Evolutionary conservation across 2,113 vertebrate genomes (phyloP).

Genomic region (Grantiella picta): DNA sequence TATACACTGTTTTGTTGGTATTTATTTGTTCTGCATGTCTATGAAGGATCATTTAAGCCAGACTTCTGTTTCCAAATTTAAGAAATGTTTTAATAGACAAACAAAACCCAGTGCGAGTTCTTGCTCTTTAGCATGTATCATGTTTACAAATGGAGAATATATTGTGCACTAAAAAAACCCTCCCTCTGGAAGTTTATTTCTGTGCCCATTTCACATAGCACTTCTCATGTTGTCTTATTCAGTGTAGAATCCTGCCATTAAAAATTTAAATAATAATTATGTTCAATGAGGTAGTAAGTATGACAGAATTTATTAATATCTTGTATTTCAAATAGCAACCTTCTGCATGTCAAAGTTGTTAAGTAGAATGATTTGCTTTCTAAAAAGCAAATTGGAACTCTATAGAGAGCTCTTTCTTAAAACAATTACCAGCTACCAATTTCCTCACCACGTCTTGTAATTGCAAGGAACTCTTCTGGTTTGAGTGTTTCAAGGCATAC

Average conservation of each 20-base stretch:
- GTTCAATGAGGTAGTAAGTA: neutral
- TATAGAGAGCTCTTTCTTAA: neutral
- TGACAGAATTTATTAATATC: neutral
- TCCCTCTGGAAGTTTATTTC: neutral
- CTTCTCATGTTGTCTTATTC: neutral
- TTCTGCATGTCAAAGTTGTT: neutral
- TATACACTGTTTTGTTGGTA: neutral
- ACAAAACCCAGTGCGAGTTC: neutral
- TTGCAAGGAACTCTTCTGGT: neutral
- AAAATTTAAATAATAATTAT: neutral
- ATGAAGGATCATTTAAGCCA: neutral
- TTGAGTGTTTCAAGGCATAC: neutral
- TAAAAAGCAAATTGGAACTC: neutral
- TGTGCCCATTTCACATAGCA: neutral
- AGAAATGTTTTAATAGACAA: neutral
- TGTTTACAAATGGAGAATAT: neutral
- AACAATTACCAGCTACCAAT: neutral
- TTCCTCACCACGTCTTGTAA: neutral
- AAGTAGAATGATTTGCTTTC: neutral
- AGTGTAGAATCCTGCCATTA: neutral
- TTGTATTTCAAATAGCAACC: neutral
- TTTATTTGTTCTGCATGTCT: neutral
- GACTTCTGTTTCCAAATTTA: neutral
- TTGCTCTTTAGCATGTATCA: neutral
- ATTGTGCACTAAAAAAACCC: neutral